Base-by-base conservation (phyloP, 2,113 vertebrate species). In the Ictidomys tridecemlineatus region DNA sequence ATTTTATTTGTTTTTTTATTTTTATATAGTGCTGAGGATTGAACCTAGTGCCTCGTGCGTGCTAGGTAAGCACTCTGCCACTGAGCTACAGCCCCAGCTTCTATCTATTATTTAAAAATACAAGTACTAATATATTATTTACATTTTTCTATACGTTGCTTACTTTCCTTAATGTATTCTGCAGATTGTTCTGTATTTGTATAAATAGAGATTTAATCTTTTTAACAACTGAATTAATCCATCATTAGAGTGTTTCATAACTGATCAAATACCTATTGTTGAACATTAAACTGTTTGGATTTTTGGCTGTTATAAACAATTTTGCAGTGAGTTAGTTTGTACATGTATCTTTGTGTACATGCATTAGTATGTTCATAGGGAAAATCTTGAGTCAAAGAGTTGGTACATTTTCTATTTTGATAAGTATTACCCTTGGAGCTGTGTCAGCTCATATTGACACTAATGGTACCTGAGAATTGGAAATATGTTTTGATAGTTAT, bases 101-200 rank as follows among this genome's bases (percentile, higher is more conserved):
- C 48, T 51, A 51, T 51, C 48, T 51, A 2, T 51, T 85, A 42
- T 91, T 45, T 58, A 91, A 88, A 72, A 85, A 56, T 34, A 78
- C 3, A 88, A 61, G 42, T 88, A 45, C 51, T 91, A 24, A 56
- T 74, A 8, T 17, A 45, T 88, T 70, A 42, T 67, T 87, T 51
- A 85, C 4, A 73, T 1, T 42, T 14, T 72, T 56, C 20, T 56
- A 12, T 8, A 76, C 20, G 32, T 96, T 79, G 24, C 17, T 83
- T 86, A 61, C n/a, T 37, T 83, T 65, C 37, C 61, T 76, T 95
- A 65, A 20, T n/a, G 4, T 85, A 63, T 45, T 30, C 85, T 97
- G 0, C 45, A 92, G 79, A n/a, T 83, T 20, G 7, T 94, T 51
- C 34, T 58, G 9, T 76, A 9, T 58, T 78, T 89, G 6, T 89